These are phyloP conservation scores for Propsilocerus akamusi DNA, from an alignment of 1,140 invertebrate genomes.

Conservation along the genomic window DNA sequence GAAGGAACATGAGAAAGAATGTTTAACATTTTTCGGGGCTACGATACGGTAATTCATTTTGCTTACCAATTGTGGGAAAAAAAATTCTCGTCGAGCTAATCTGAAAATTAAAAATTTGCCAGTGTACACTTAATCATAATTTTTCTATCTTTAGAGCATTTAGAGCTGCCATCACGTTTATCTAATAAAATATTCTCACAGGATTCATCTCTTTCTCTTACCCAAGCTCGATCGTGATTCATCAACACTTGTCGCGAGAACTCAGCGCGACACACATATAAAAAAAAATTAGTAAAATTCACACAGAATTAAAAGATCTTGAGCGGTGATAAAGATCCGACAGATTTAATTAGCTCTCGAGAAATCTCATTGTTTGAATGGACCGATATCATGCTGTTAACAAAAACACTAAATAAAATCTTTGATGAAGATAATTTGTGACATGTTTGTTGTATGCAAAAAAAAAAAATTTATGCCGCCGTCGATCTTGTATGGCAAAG, in stretches of 20 bases:
- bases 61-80: background rate
- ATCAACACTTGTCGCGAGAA: background rate
- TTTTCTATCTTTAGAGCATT: too few relatives aligned
- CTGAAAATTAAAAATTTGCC: background rate
- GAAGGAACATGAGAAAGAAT: background rate
- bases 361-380: background rate
- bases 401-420: background rate
- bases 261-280: background rate
- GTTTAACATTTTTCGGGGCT: conserved; percentile 1
- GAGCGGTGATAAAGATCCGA: background rate
- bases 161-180: too few relatives aligned
- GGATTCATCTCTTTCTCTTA: too few relatives aligned
- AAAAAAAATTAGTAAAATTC: background rate
- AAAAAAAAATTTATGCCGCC: too few relatives aligned
- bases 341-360: background rate
- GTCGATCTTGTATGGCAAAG: too few relatives aligned
- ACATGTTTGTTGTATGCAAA: background rate
- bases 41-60: background rate
- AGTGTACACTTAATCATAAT: conserved; percentile 1
- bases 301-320: background rate
- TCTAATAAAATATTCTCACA: too few relatives aligned
- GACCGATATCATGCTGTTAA: background rate
- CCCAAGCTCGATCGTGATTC: too few relatives aligned
- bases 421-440: background rate
- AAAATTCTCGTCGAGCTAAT: background rate